Conservation (phyloP, 2,113 vertebrate species). For the Crotophaga sulcirostris region DNA sequence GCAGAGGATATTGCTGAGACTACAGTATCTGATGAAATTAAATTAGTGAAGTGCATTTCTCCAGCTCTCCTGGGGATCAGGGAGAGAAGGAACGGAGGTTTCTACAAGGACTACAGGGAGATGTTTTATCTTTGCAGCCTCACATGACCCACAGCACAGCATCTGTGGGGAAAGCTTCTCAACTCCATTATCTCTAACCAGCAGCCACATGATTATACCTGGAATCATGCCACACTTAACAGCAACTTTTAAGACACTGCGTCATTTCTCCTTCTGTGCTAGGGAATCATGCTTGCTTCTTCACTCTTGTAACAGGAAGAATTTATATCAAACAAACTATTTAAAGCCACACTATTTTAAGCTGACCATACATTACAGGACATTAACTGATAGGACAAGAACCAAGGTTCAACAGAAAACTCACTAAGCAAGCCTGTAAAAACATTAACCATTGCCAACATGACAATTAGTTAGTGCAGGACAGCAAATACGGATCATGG, state of each 20-base stretch:
- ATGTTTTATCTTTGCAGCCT: not conserved
- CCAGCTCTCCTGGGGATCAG: not conserved
- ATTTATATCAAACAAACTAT: not conserved
- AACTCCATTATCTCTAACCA: not conserved
- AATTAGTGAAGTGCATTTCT: not conserved
- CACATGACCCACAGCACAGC: not conserved
- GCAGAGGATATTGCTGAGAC: not conserved
- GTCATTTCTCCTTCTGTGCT: not conserved
- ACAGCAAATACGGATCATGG: not conserved
- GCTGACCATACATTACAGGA: not conserved
- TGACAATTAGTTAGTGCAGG: not conserved
- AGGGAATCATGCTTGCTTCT: not conserved
- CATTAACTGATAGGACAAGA: not conserved
- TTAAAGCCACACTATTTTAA: conserved; percentile 20
- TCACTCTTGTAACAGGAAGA: not conserved
- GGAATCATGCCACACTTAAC: not conserved
- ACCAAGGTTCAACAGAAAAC: not conserved
- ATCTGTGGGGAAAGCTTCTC: not conserved
- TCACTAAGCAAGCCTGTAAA: not conserved
- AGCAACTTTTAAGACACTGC: not conserved
- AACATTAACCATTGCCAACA: not conserved
- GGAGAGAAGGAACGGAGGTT: not conserved
- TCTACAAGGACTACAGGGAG: not conserved
- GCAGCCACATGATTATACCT: not conserved
- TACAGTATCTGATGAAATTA: not conserved